These are phyloP conservation scores for Tortrix viridana DNA, from an alignment of 2,888 invertebrate species.

Conservation along the genomic window DNA sequence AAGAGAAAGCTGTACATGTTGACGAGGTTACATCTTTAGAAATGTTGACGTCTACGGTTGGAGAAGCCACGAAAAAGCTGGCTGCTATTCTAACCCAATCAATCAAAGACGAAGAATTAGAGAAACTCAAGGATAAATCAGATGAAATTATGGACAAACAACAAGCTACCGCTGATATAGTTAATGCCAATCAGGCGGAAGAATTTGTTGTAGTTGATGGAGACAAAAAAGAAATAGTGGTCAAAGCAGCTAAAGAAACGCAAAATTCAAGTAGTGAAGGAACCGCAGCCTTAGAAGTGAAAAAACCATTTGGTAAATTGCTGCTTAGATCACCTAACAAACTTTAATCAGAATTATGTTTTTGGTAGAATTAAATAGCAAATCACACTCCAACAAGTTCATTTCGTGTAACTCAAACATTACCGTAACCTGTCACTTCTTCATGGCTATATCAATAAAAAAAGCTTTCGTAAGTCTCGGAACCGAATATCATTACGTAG, in stretches of 20 bases:
- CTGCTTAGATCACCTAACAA: background rate
- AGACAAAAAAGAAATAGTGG: background rate
- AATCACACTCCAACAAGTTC: background rate
- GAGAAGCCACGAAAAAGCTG: slow-evolving; percentile 30
- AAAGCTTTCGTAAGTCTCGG: no score
- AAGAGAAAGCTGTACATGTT: background rate
- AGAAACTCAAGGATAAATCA: slow-evolving; percentile 12
- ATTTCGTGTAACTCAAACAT: no score
- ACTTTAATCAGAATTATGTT: background rate
- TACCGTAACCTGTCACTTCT: no score
- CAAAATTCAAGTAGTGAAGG: background rate
- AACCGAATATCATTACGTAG: no score
- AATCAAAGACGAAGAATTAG: slow-evolving; percentile 22
- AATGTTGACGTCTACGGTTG: slow-evolving; percentile 17
- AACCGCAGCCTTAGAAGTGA: slow-evolving; percentile 7
- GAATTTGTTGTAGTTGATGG: background rate
- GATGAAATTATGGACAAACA: background rate
- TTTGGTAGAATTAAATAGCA: background rate
- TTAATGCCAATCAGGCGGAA: background rate
- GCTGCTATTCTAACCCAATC: slow-evolving; percentile 32
- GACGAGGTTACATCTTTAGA: slow-evolving; percentile 25
- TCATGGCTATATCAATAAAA: no score
- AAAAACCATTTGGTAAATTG: slow-evolving; percentile 29
- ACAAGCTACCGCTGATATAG: background rate
- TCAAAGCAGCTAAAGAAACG: background rate